These are phyloP conservation scores for Enhydra lutris DNA, from an alignment of 2,113 vertebrate genomes.

Conservation along the genomic window DNA sequence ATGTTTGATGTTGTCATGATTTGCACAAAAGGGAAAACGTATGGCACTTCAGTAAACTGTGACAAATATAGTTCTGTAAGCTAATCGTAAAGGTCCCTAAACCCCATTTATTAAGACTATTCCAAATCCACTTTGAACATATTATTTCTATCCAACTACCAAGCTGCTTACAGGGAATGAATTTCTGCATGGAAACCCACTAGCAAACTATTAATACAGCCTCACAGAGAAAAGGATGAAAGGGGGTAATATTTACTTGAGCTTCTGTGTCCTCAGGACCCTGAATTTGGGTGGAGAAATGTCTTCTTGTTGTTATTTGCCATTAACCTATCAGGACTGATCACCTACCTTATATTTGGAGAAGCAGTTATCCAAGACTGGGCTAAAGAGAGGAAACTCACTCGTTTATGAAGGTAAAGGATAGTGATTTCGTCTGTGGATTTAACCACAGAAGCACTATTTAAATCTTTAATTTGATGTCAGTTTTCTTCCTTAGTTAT, in stretches of 20 bases:
- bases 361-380: conserved; percentile 82
- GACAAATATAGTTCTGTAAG: neutral
- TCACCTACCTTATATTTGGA: conserved; percentile 80
- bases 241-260: neutral
- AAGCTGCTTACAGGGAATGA: neutral
- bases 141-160: neutral
- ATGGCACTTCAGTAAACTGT: neutral
- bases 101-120: neutral
- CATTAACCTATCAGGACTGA: conserved; percentile 76
- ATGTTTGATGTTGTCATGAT: neutral
- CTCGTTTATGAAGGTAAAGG: conserved; percentile 56
- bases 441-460: neutral
- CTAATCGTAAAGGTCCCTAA: neutral
- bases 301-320: conserved; percentile 82
- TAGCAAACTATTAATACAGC: neutral
- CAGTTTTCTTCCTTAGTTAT: conserved; percentile 27
- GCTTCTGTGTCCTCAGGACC: conserved; percentile 72
- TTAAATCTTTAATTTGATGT: neutral
- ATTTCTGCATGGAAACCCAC: neutral
- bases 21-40: neutral
- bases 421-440: neutral
- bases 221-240: neutral
- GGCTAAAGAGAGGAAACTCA: conserved; percentile 76
- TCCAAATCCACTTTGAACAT: neutral
- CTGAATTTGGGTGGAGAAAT: conserved; percentile 81